A percentile compares a stretch with the other conserved stretches of the same genome.
These are phyloP conservation scores for Deroplatys truncata DNA, from an alignment of 2,888 invertebrate genomes.

Conservation along the genomic window DNA sequence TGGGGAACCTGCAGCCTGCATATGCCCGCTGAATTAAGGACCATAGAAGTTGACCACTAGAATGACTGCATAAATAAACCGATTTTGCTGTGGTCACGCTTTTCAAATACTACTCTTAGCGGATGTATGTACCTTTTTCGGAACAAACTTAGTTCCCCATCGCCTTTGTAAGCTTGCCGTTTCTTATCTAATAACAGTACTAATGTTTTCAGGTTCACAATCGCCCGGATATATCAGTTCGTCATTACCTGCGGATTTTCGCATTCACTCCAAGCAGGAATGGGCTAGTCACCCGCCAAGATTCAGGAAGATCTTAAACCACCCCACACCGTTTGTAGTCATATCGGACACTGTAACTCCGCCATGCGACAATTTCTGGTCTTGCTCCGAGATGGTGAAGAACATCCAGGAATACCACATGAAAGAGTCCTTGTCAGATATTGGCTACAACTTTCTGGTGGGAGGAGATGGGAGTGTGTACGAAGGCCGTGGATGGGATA, in stretches of 20 bases:
- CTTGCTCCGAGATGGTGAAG: conserved; percentile 39
- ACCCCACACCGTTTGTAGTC: conserved; percentile 11
- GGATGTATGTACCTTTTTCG: too few relatives aligned
- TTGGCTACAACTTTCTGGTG: conserved; percentile 72
- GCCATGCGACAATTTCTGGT: conserved; percentile 53
- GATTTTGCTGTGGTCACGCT: too few relatives aligned
- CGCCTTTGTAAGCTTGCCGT: not conserved
- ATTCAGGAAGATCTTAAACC: not conserved
- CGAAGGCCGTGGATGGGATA: conserved; percentile 70
- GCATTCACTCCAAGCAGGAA: not conserved
- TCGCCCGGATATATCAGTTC: not conserved
- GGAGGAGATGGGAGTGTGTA: conserved; percentile 75
- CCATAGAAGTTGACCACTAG: too few relatives aligned
- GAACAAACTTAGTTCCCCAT: too few relatives aligned
- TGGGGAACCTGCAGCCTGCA: too few relatives aligned
- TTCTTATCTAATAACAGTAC: not conserved
- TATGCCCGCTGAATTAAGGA: too few relatives aligned
- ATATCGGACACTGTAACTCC: conserved; percentile 58
- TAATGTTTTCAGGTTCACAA: not conserved
- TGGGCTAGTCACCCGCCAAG: not conserved
- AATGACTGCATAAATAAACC: too few relatives aligned
- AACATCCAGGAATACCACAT: conserved; percentile 66
- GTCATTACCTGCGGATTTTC: not conserved
- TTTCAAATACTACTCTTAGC: too few relatives aligned
- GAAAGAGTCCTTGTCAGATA: conserved; percentile 62